Evolutionary conservation across 2,888 invertebrate species (phyloP).

Genomic region (Synanthedon tipuliformis): DNA sequence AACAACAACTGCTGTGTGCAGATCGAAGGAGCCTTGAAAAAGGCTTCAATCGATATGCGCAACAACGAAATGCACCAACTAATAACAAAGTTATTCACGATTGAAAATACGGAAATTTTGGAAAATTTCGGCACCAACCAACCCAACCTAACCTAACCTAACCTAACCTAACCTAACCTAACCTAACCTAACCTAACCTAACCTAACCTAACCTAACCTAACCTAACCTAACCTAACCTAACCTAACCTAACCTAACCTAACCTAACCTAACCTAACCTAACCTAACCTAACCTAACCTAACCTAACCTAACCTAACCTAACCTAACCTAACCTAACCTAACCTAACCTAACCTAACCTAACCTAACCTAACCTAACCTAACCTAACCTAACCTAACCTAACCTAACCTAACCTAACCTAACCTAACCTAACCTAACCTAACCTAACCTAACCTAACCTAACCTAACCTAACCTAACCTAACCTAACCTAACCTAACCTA

Average conservation of each 20-base stretch:
- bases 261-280: constrained; percentile 10
- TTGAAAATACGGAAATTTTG: no score
- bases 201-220: constrained; percentile 2
- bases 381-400: constrained; percentile 10
- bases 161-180: constrained; percentile 1
- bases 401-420: constrained; percentile 2
- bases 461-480: constrained; percentile 5
- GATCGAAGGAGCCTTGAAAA: no score
- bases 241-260: constrained; percentile 12
- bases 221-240: constrained; percentile 11
- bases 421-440: constrained; percentile 2
- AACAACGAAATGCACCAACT: no score
- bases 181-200: constrained; percentile 1
- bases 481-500: constrained; percentile 4
- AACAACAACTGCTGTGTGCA: no score
- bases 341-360: constrained; percentile 9
- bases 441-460: constrained; percentile 3
- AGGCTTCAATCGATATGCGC: no score
- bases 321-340: constrained; percentile 9
- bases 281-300: constrained; percentile 11
- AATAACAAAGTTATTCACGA: no score
- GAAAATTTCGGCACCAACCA: no score
- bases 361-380: constrained; percentile 7
- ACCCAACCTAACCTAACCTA: no score
- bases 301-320: constrained; percentile 10